phyloP scores from a whole-genome alignment of 2,888 invertebrate species.

The Netelia virgata region DNA sequence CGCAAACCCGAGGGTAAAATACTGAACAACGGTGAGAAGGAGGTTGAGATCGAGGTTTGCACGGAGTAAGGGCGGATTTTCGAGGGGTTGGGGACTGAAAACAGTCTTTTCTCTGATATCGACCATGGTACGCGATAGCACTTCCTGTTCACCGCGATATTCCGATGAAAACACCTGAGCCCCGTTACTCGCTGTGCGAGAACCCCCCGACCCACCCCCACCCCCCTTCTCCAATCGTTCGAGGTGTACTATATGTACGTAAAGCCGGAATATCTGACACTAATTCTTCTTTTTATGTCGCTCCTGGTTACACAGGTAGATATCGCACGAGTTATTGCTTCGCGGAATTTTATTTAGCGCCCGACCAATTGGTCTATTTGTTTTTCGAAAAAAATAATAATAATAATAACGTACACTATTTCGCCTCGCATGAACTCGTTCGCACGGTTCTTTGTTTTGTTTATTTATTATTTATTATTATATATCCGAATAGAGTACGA shows the following conservation, averaged over 20 bases:
- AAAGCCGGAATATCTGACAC: slow-evolving; percentile 49
- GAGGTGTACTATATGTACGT: slow-evolving; percentile 2
- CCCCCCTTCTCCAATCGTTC: neutral
- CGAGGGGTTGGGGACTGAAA: neutral
- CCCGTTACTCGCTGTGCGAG: slow-evolving; percentile 52
- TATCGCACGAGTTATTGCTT: slow-evolving; percentile 24
- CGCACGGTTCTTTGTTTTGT: too few relatives aligned
- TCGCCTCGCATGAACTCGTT: neutral
- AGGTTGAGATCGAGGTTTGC: slow-evolving; percentile 52
- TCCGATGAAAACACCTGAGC: slow-evolving; percentile 78
- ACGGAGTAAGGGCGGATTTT: slow-evolving; percentile 67
- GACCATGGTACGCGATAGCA: slow-evolving; percentile 76
- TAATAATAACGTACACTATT: neutral
- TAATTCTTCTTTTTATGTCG: slow-evolving; percentile 58
- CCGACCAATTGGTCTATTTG: neutral
- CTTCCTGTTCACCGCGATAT: slow-evolving; percentile 75
- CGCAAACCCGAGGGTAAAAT: slow-evolving; percentile 41
- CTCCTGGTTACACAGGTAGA: neutral
- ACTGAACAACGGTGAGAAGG: slow-evolving; percentile 33
- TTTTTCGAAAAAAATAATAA: neutral
- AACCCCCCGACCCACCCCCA: neutral
- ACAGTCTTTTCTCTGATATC: slow-evolving; percentile 77
- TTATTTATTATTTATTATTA: too few relatives aligned
- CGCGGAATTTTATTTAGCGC: slow-evolving; percentile 19
- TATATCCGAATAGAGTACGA: too few relatives aligned